Conservation (phyloP, 2,888 invertebrate species). For the Ectemnius continuus region DNA sequence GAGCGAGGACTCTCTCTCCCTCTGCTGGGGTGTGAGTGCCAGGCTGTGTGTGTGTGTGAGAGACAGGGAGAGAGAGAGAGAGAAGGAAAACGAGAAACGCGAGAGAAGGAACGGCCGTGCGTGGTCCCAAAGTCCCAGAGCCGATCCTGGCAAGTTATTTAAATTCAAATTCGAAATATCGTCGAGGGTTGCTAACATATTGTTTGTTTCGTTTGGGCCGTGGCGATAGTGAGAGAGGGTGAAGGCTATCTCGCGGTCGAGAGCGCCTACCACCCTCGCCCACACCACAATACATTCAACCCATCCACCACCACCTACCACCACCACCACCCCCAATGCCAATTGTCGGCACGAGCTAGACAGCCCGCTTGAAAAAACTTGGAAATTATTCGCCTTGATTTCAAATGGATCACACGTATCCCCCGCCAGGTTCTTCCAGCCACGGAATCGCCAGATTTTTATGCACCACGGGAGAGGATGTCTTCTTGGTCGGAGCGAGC, state of each 20-base stretch:
- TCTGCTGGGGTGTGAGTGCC: too few relatives aligned
- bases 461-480: not conserved
- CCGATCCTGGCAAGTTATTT: slow-evolving; percentile 79
- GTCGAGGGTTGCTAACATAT: slow-evolving; percentile 78
- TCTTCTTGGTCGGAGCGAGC: too few relatives aligned
- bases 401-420: not conserved
- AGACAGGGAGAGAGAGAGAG: slow-evolving; percentile 40
- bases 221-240: slow-evolving; percentile 64
- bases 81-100: slow-evolving; percentile 53
- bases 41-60: too few relatives aligned
- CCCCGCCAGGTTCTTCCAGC: not conserved
- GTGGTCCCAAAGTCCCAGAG: slow-evolving; percentile 77
- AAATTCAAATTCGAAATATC: slow-evolving; percentile 79
- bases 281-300: too few relatives aligned
- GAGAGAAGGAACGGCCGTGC: slow-evolving; percentile 71
- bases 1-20: not conserved
- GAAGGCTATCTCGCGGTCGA: slow-evolving; percentile 63
- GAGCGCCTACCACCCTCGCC: slow-evolving; percentile 42
- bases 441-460: not conserved
- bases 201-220: slow-evolving; percentile 77
- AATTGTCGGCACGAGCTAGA: slow-evolving; percentile 40
- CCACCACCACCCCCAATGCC: slow-evolving; percentile 36
- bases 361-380: slow-evolving; percentile 24
- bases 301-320: slow-evolving; percentile 3
- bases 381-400: slow-evolving; percentile 12